Evolutionary conservation across 2,113 vertebrate genomes (phyloP), one percentile per base, ranked within the genome.

Genomic region (Polypterus senegalus): DNA sequence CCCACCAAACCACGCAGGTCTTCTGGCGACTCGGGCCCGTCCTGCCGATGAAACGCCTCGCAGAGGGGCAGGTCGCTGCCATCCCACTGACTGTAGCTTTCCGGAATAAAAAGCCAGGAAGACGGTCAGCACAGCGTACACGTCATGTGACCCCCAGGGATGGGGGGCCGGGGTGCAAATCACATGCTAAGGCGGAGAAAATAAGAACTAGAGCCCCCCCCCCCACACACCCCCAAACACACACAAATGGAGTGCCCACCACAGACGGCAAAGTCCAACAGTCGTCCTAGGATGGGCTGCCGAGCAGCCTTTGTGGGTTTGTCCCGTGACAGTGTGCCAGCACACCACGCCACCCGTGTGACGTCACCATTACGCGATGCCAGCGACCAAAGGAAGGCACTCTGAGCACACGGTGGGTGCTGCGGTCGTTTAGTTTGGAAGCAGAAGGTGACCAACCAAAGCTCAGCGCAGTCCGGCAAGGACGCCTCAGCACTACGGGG

Each of bases 81-180:
- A 79, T 95, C 91, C 83, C 91, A 94, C 64, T 91, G 88, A 88
- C 91, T 92, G 78, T 90, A 95, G 89, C 94, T 97, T 91, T 88
- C 80, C 81, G 77, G 73, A 78, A 80, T 76, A 80, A 85, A 79
- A 81, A 77, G 82, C 79, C 79, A 74, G 77, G 76, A 75, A 71
- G 72, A 70, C 49, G 71, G 52, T 45, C 49, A 69, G 71, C 67
- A 53, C 75, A 72, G 61, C 27, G 27, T 27, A 27, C 27, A 27
- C 27, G 27, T 27, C 27, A 27, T 27, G 27, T 27, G 27, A 27
- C 27, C 27, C 27, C 27, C 27, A 67, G 65, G 67, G 69, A 69
- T 11, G 58, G 69, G 43, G 60, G 46, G 49, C 60, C 57, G 61
- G 51, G 45, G 48, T n/a, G 48, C 9, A 58, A 7, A 61, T 11